A percentile compares a stretch with the other conserved stretches of the same genome.
Evolutionary conservation across 2,113 vertebrate genomes (phyloP).

Genomic region (Pongo pygmaeus): DNA sequence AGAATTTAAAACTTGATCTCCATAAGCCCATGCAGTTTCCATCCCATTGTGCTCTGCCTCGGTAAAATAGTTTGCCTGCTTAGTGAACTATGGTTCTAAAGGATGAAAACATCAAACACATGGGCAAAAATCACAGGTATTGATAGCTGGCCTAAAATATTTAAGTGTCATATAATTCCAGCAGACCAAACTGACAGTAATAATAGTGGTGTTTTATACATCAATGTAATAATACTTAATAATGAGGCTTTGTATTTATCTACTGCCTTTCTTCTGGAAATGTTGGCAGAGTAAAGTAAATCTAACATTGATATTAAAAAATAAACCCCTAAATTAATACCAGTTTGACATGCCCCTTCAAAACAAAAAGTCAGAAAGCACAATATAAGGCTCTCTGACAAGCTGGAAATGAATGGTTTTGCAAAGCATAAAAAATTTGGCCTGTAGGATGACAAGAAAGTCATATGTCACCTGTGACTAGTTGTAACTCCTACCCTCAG

Average conservation of each 20-base stretch:
- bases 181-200: constrained; percentile 46
- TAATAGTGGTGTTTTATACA: constrained; percentile 63
- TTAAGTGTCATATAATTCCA: constrained; percentile 45
- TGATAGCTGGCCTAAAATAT: constrained; percentile 46
- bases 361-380: background rate
- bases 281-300: constrained; percentile 49
- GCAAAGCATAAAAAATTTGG: constrained; percentile 38
- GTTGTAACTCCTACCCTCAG: background rate
- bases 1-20: background rate
- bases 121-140: background rate
- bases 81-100: background rate
- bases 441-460: constrained; percentile 49
- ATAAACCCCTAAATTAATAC: constrained; percentile 64
- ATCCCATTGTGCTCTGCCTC: background rate
- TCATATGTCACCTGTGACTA: constrained; percentile 2
- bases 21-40: background rate
- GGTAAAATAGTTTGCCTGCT: background rate
- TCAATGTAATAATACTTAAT: constrained; percentile 68
- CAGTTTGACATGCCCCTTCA: background rate
- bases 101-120: constrained; percentile 19
- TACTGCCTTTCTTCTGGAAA: constrained; percentile 3
- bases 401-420: constrained; percentile 51
- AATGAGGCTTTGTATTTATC: constrained; percentile 57
- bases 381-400: constrained; percentile 34
- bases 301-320: constrained; percentile 55